Evolutionary conservation across 2,113 vertebrate genomes (phyloP).

Genomic region (Syngnathus typhle): DNA sequence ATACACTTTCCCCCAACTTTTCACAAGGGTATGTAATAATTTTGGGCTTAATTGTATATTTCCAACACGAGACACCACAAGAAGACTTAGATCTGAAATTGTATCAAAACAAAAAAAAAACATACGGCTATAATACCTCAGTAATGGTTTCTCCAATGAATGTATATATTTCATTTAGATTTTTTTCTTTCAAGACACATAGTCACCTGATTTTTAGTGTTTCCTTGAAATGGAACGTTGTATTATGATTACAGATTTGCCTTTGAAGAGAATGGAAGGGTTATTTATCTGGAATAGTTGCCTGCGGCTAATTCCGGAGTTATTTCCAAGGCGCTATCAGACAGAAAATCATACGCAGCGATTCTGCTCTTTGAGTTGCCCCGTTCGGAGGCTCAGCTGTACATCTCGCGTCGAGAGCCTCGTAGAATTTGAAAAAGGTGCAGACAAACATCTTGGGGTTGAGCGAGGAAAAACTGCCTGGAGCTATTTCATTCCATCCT

Average conservation of each 20-base stretch:
- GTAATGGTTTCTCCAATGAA: constrained; percentile 87
- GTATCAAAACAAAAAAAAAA: constrained; percentile 79
- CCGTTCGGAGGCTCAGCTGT: constrained; percentile 29
- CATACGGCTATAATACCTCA: constrained; percentile 84
- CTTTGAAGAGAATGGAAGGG: constrained; percentile 36
- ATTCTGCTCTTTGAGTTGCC: constrained; percentile 25
- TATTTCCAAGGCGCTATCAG: constrained; percentile 21
- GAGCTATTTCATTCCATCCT: constrained; percentile 51
- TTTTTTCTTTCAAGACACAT: constrained; percentile 74
- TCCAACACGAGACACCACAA: constrained; percentile 76
- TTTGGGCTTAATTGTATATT: background rate
- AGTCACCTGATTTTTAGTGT: constrained; percentile 25
- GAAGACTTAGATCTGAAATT: constrained; percentile 84
- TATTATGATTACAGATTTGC: constrained; percentile 42
- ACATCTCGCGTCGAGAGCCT: constrained; percentile 34
- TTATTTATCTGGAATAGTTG: constrained; percentile 36
- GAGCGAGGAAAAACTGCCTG: constrained; percentile 34
- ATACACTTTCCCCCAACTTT: background rate
- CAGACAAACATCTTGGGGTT: constrained; percentile 60
- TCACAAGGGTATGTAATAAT: background rate
- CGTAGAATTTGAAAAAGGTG: constrained; percentile 48
- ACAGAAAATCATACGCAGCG: constrained; percentile 23
- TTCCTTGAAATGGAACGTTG: constrained; percentile 34
- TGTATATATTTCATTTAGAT: constrained; percentile 80
- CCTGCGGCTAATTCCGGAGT: constrained; percentile 29